A percentile compares a stretch with the other conserved stretches of the same genome.
These are phyloP conservation scores for Phytoseiulus persimilis DNA, from an alignment of 2,888 invertebrate genomes.

Conservation along the genomic window DNA sequence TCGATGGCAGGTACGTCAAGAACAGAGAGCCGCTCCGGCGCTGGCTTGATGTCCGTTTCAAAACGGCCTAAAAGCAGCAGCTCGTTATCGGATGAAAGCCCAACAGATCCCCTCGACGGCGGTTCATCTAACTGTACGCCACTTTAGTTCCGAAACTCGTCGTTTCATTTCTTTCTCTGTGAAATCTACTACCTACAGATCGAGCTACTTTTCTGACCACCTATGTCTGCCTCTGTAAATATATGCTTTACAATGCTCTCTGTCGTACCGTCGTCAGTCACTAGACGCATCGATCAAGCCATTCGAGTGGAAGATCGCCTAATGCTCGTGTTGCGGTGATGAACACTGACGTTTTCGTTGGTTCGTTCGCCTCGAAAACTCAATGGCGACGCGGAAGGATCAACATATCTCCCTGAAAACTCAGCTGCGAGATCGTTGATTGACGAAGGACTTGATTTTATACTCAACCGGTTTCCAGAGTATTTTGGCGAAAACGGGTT, in stretches of 20 bases:
- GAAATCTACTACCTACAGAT: background rate
- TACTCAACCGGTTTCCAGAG: background rate
- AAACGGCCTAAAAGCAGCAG: conserved; percentile 36
- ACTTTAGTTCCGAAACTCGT: background rate
- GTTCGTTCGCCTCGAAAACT: background rate
- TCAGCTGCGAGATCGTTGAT: background rate
- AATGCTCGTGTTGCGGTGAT: background rate
- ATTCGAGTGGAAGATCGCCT: background rate
- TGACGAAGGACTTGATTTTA: background rate
- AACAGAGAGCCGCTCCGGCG: conserved; percentile 9
- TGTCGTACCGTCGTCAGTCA: background rate
- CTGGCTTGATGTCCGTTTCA: conserved; percentile 19
- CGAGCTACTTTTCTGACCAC: background rate
- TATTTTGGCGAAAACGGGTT: background rate
- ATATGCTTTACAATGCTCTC: background rate
- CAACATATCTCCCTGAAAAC: background rate
- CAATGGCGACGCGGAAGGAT: background rate
- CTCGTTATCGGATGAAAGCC: conserved; percentile 24
- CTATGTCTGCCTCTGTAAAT: background rate
- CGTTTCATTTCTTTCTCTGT: background rate
- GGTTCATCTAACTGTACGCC: background rate
- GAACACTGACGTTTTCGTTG: background rate
- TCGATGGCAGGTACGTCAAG: conserved; percentile 38
- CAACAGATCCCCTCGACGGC: conserved; percentile 5
- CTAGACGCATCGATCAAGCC: background rate